Evolutionary conservation across 1,140 invertebrate genomes (phyloP), one percentile per base, ranked within the genome.

Genomic region (Acromyrmex heyeri): DNA sequence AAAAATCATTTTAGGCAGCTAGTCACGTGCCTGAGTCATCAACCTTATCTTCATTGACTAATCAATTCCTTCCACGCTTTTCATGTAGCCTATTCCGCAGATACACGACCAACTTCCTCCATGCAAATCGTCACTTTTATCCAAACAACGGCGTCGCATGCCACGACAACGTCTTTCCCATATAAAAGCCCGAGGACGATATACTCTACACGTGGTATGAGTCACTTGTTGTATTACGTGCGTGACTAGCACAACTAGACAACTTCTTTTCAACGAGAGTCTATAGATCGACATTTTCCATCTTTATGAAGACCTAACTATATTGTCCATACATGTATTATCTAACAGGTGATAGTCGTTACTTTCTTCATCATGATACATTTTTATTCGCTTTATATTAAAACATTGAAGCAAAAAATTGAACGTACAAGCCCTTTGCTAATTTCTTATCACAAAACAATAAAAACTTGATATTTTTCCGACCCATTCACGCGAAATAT

Each of bases 71-170:
- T 65, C 64, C 77, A 91, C 91, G 79, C 61, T 73, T 87, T 70
- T 86, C 83, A 21, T 62, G 65, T 48, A 65, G 2, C 10, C 48
- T 21, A 38, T 57, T 67, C 67, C 14, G 27, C 21, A 53, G 30
- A 70, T 81, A 86, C 77, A 88, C 65, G 88, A 61, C 64, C 86
- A 73, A 86, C 90, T 92, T 92, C 91, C 91, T 90, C 59, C 82
- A 64, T 86, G 82, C 50, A 91, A 86, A 91, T 86, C 50, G 59
- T 82, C 48, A 72, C 76, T 70, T 88, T 86, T 76, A 38, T 90
- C 57, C 76, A 50, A 78, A 88, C 62, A 87, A 82, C 75, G 73
- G 62, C 21, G 50, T 87, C 79, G 53, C 57, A 73, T 65, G 85
- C 21, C 57, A 34, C 53, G 38, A 75, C 50, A 6, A 44, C 67